Base-by-base conservation (phyloP, 2,797 vertebrate genomes). In the Triplophysa yarkandensis region DNA sequence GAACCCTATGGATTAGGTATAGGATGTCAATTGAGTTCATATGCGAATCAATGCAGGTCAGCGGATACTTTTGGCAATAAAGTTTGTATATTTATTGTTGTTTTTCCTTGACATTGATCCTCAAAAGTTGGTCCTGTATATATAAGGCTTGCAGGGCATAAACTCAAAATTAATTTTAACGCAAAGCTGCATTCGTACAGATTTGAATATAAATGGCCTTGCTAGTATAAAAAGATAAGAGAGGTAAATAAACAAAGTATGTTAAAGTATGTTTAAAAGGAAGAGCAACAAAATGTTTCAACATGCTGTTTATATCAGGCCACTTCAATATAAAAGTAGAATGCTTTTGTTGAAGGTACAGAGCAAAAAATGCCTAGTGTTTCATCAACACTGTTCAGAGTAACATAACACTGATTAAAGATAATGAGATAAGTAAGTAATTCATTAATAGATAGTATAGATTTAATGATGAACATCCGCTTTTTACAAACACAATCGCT, bases 261-360 rank as follows among this genome's bases (percentile, higher is more conserved):
- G 75, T 88, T 78, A 88, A 88, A 88, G 88, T 86, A 81, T 83
- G 86, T 13, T 27, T 21, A 54, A 1, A 23, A 70, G 21, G 34
- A 23, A 17, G 23, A 34, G 54, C 34, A 54, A 52, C 69, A 69
- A 1, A 8, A 17, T 16, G 46, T 66, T 39, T 41, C 30, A 48
- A 71, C 30, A 61, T 41, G 11, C 39, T 27, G 4, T 9, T 34
- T n/a, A 28, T 27, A 61, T 62, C 9, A 14, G 23, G 13, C 9
- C 19, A 23, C 36, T 32, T 1, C 14, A 52, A 4, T 25, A 43
- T 8, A 52, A 21, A 52, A 52, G n/a, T 13, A 1, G 14, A 54
- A 54, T 16, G 13, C 6, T 44, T 27, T 27, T n/a, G 19, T n/a
- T 6, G 9, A 50, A 23, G 9, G 19, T 50, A 50, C 4, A n/a